Percentiles rank a stretch among this genome's conserved stretches.
Conservation (phyloP, 2,797 vertebrate species). For the Mormyrus hasselquistii region DNA sequence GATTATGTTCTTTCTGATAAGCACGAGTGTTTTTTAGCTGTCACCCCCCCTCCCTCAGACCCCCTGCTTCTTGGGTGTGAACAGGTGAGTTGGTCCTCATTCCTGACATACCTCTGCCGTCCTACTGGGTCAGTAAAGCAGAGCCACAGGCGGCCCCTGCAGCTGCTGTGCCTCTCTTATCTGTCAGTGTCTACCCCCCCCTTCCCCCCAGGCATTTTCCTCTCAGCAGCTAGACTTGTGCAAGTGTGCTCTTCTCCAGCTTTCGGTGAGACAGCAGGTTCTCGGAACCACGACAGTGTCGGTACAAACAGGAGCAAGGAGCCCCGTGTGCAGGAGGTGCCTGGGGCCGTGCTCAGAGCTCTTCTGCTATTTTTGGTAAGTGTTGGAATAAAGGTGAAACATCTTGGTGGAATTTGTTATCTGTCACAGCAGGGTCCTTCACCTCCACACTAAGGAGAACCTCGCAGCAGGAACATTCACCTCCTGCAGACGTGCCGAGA, state of each 20-base stretch:
- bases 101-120: neutral
- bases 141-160: neutral
- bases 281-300: neutral
- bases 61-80: neutral
- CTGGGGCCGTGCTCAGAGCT: neutral
- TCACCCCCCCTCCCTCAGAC: neutral
- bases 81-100: neutral
- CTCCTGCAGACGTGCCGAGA: neutral
- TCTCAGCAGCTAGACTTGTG: neutral
- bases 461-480: neutral
- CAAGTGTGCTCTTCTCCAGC: neutral
- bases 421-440: neutral
- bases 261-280: neutral
- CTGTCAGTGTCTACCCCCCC: neutral
- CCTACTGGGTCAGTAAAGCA: neutral
- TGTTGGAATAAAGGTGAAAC: neutral
- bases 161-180: neutral
- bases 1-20: neutral
- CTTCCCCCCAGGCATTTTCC: neutral
- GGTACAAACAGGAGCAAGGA: neutral
- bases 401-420: neutral
- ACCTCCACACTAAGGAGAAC: neutral
- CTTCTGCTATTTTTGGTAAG: neutral
- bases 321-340: neutral
- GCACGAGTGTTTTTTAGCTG: neutral